Conservation (phyloP, 1,140 invertebrate genomes). For the Ceratoteleas bidentatus region DNA sequence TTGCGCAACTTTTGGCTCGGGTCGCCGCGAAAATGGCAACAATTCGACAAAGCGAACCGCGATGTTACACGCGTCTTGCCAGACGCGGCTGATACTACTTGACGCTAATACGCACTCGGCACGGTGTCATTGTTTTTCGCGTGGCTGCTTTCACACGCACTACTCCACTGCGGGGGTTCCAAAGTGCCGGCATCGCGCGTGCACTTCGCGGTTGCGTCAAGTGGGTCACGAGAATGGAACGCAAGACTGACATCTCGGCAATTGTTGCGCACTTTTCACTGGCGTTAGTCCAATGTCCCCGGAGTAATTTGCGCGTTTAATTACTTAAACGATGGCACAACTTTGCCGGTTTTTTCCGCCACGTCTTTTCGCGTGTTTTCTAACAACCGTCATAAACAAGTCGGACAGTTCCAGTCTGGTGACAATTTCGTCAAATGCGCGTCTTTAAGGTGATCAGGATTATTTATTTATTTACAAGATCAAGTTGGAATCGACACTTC, state of each 20-base stretch:
- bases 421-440: too few relatives aligned
- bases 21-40: constrained; percentile 29
- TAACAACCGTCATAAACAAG: neutral
- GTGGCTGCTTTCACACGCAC: constrained; percentile 63
- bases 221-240: constrained; percentile 57
- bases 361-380: neutral
- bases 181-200: constrained; percentile 37
- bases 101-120: constrained; percentile 38
- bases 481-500: too few relatives aligned
- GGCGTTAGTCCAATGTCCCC: constrained; percentile 36
- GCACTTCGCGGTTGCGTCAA: constrained; percentile 56
- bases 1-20: too few relatives aligned
- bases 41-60: constrained; percentile 21
- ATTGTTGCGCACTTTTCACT: constrained; percentile 61
- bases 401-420: too few relatives aligned
- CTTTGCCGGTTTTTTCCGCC: constrained; percentile 7
- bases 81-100: constrained; percentile 49
- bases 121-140: constrained; percentile 58
- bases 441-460: too few relatives aligned
- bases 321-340: constrained; percentile 31
- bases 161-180: constrained; percentile 46
- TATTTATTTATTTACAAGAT: too few relatives aligned
- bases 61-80: constrained; percentile 44
- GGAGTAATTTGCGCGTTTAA: constrained; percentile 47
- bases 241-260: constrained; percentile 49